These are phyloP conservation scores for Willisornis vidua DNA, from an alignment of 2,113 vertebrate species.

Conservation along the genomic window DNA sequence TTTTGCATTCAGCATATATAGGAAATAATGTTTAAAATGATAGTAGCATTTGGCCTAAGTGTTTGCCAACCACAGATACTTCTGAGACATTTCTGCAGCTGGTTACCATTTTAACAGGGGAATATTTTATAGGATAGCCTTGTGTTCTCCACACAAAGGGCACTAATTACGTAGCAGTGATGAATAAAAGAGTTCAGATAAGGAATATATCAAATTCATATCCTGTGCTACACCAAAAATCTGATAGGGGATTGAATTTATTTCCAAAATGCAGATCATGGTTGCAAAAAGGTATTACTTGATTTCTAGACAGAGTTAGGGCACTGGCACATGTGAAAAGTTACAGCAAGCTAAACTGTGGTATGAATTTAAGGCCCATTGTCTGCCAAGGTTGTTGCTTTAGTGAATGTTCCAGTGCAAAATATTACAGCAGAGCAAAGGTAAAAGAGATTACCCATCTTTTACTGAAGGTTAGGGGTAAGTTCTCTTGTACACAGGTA, in stretches of 20 bases:
- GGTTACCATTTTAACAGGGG: neutral
- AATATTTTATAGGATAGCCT: constrained; percentile 17
- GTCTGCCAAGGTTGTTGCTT: neutral
- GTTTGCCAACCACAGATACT: neutral
- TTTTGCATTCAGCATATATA: neutral
- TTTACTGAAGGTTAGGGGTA: neutral
- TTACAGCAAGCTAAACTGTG: neutral
- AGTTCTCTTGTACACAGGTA: neutral
- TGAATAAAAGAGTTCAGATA: constrained; percentile 38
- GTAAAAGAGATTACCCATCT: neutral
- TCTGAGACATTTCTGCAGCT: constrained; percentile 12
- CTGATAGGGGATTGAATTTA: constrained; percentile 30
- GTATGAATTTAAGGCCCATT: neutral
- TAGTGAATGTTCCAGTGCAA: neutral
- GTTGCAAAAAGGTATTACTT: constrained; percentile 14
- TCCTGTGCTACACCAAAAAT: constrained; percentile 23
- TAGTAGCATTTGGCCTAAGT: neutral
- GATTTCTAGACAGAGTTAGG: neutral
- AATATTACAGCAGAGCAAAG: neutral
- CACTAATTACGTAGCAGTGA: constrained; percentile 36
- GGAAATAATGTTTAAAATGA: neutral
- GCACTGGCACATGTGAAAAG: neutral
- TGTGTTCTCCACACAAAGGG: constrained; percentile 27
- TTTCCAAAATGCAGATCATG: neutral
- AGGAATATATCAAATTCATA: constrained; percentile 45